Conservation (phyloP, 1,140 invertebrate species). For the Antheraea pernyi region DNA sequence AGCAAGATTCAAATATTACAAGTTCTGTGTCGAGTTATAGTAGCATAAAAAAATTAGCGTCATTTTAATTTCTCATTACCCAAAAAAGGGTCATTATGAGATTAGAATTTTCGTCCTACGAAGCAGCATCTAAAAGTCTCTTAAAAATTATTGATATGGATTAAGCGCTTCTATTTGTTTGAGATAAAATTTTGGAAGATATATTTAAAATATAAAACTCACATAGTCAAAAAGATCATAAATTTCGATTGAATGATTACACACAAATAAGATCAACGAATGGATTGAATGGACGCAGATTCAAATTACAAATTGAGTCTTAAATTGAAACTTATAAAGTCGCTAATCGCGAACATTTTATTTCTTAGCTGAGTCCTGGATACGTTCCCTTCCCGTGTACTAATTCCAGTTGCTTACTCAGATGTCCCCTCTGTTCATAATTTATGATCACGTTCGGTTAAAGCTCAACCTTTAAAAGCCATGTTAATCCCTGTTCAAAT, state of each 20-base stretch:
- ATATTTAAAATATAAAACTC: too few species aligned
- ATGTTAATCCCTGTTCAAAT: slow-evolving; percentile 5
- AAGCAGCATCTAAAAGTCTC: too few species aligned
- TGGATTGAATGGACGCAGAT: slow-evolving; percentile 18
- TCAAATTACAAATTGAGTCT: slow-evolving; percentile 1
- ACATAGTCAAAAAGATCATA: too few species aligned
- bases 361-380: slow-evolving; percentile 7
- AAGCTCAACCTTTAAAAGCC: slow-evolving; percentile 29
- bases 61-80: too few species aligned
- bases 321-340: slow-evolving; percentile 6
- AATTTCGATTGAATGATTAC: background rate
- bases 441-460: slow-evolving; percentile 49
- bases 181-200: too few species aligned
- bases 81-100: too few species aligned
- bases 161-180: too few species aligned
- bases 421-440: slow-evolving; percentile 48
- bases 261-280: slow-evolving; percentile 5
- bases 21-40: too few species aligned
- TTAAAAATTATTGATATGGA: too few species aligned
- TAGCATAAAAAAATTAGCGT: too few species aligned
- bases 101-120: too few species aligned
- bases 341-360: slow-evolving; percentile 7
- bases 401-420: slow-evolving; percentile 53
- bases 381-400: slow-evolving; percentile 28
- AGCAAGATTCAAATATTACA: too few species aligned